Evolutionary conservation across 92 coral and sea anemone genomes (phyloP).

Genomic region (Desmophyllum pertusum): DNA sequence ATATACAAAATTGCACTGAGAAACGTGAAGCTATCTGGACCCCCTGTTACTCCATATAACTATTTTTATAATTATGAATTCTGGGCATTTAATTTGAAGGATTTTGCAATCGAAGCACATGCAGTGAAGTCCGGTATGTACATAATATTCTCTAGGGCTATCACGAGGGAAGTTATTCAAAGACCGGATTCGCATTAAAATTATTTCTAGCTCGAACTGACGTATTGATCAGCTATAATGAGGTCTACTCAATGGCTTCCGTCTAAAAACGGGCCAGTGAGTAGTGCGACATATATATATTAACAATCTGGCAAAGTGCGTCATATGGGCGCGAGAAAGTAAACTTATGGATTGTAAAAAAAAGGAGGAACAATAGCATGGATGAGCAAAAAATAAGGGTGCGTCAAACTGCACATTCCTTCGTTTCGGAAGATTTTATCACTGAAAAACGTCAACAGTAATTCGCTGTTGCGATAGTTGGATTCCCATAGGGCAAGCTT

Average conservation of each 20-base stretch:
- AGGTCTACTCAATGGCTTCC: neutral
- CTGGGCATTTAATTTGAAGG: neutral
- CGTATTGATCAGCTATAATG: neutral
- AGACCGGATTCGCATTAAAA: neutral
- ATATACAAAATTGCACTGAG: neutral
- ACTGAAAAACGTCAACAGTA: neutral
- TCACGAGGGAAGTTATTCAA: neutral
- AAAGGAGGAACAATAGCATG: neutral
- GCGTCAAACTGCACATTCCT: neutral
- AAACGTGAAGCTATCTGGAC: slow-evolving; percentile 25
- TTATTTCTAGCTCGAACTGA: neutral
- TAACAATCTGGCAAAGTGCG: neutral
- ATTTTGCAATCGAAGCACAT: neutral
- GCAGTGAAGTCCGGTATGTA: neutral
- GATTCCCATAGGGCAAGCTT: neutral
- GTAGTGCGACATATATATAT: neutral
- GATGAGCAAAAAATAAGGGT: neutral
- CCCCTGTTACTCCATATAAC: neutral
- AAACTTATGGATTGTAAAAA: neutral
- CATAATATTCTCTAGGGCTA: neutral
- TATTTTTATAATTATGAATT: neutral
- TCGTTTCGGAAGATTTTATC: neutral
- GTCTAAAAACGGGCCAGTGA: neutral
- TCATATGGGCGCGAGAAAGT: neutral
- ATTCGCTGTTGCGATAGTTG: neutral